Evolutionary conservation across 2,113 vertebrate species (phyloP).

Genomic region (Pygoscelis antarcticus): DNA sequence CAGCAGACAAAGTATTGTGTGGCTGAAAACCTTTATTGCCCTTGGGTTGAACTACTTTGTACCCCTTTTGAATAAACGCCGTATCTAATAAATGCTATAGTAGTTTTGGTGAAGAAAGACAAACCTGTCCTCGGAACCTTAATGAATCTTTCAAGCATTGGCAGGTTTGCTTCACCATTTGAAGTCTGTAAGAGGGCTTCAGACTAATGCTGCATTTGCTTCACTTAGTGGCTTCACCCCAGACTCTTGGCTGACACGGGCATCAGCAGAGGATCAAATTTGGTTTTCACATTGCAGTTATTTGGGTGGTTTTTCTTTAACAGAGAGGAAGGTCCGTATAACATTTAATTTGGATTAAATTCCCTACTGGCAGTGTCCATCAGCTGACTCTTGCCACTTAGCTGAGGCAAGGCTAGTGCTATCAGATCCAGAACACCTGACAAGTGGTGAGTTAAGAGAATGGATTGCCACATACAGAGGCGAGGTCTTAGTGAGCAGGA

Average conservation of each 20-base stretch:
- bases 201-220: neutral
- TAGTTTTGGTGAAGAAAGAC: neutral
- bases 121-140: neutral
- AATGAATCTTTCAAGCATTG: neutral
- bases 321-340: neutral
- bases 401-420: neutral
- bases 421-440: neutral
- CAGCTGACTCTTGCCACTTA: neutral
- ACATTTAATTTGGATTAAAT: neutral
- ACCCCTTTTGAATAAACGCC: neutral
- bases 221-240: neutral
- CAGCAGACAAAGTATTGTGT: neutral
- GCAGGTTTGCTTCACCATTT: neutral
- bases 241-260: neutral
- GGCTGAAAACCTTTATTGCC: neutral
- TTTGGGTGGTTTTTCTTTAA: neutral
- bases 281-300: neutral
- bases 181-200: neutral
- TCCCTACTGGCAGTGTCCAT: neutral
- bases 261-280: neutral
- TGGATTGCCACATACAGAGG: neutral
- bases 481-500: neutral
- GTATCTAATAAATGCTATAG: neutral
- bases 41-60: neutral
- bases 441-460: neutral